A percentile compares a stretch with the other conserved stretches of the same genome.
Evolutionary conservation across 2,888 invertebrate species (phyloP).

Genomic region (Euspilapteryx auroguttella): DNA sequence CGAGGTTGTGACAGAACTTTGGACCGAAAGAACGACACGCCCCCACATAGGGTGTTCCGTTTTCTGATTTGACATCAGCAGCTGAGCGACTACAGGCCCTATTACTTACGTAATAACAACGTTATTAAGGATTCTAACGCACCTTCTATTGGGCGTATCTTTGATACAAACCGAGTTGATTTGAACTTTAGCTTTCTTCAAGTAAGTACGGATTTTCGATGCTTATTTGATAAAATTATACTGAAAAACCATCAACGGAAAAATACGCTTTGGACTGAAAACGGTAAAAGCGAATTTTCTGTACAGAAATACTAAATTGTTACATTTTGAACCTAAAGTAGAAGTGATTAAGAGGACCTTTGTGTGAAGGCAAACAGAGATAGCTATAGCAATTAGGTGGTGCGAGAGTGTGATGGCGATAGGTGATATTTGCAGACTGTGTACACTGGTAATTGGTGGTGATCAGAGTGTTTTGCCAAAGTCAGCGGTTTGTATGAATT

Average conservation of each 20-base stretch:
- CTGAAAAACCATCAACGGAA: no score
- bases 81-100: slow-evolving; percentile 43
- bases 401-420: slow-evolving; percentile 14
- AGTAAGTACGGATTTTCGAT: no score
- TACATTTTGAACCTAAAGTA: no score
- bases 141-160: slow-evolving; percentile 7
- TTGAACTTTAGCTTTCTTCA: no score
- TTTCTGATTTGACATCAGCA: slow-evolving; percentile 34
- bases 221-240: no score
- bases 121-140: slow-evolving; percentile 16
- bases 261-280: no score
- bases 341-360: slow-evolving; percentile 34
- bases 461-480: slow-evolving; percentile 50
- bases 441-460: slow-evolving; percentile 53
- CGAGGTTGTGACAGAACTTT: no score
- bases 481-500: slow-evolving; percentile 47
- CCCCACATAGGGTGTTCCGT: slow-evolving; percentile 51
- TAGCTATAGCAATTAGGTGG: slow-evolving; percentile 8
- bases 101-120: slow-evolving; percentile 29
- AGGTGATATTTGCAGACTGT: slow-evolving; percentile 30
- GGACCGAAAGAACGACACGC: no score
- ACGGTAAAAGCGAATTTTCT: no score
- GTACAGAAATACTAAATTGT: no score
- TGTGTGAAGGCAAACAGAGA: slow-evolving; percentile 18
- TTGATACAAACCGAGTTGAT: no score